Base-by-base conservation (phyloP, 2,797 vertebrate species). In the Allobates femoralis region DNA sequence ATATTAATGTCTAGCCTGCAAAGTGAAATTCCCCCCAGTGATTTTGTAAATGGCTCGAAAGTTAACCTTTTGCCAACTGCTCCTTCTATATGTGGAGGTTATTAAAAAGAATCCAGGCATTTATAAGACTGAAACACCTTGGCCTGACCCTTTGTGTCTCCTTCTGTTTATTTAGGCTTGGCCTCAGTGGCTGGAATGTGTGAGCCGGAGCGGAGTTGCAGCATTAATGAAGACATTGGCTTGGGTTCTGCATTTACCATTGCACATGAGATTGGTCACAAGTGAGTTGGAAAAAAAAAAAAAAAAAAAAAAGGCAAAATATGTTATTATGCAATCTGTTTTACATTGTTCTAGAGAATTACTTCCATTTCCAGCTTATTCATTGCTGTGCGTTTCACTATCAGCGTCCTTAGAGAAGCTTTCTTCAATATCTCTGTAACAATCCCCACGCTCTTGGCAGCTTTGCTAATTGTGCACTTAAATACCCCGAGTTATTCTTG, bases 201-300 rank as follows among this genome's bases (percentile, higher is more conserved):
- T 90, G 98, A 99, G 94, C 98, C 98, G 62, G 98, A 99, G 94
- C 95, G 98, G 92, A 99, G 98, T 92, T 99, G 98, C 95, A 99
- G 98, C 95, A 99, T 99, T 96, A 99, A 99, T 92, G 98, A 99
- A 96, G 98, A 99, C 94, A 98, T 99, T 92, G 98, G 98, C 92
- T 94, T 99, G 86, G 98, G 97, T 85, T 99, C 97, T 89, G 98
- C 98, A 91, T 99, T 99, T 96, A 99, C 98, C 94, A 99, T 99
- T 90, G 97, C 98, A 78, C 98, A 99, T 86, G 98, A 99, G 94
- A 99, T 99, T 89, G 98, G 98, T 94, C 98, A 99, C 97, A 99
- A 99, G 98, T 99, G 95, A 98, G 98, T 98, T 91, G 90, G 91
- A 90, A 90, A 92, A 93, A n/a, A n/a, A n/a, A n/a, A n/a, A n/a